Percentiles rank a stretch among this genome's conserved stretches.
Conservation (phyloP, 2,113 vertebrate species). For the Diadophis punctatus region DNA sequence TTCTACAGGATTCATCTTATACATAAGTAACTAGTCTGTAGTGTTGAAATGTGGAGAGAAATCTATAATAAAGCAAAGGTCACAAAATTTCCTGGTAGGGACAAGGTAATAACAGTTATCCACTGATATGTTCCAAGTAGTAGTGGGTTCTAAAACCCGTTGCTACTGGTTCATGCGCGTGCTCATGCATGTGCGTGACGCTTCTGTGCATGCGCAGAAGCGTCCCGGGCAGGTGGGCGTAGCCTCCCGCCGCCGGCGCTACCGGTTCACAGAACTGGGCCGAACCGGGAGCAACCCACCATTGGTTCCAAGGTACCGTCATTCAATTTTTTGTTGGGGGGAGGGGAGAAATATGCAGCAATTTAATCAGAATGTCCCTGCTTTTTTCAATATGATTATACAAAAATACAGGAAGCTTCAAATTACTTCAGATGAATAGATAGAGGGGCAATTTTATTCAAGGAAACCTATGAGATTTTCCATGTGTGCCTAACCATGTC, state of each 20-base stretch:
- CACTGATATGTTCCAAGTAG: neutral
- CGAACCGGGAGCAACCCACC: no score
- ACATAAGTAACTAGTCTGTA: neutral
- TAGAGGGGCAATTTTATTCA: neutral
- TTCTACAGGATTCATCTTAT: neutral
- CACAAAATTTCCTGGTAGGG: neutral
- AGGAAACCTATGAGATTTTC: neutral
- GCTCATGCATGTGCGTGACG: no score
- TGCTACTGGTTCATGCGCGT: no score
- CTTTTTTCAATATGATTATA: neutral
- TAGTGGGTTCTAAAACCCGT: no score
- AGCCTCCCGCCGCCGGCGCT: no score
- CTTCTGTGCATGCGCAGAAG: no score
- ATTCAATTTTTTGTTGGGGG: neutral
- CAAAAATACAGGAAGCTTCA: neutral
- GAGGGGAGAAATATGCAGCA: neutral
- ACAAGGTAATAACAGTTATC: neutral
- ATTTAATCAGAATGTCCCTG: neutral
- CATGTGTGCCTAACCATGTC: neutral
- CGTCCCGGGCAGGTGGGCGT: no score
- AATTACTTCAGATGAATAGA: no score
- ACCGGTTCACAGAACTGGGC: no score
- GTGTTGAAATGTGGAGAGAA: neutral
- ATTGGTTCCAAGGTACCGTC: neutral
- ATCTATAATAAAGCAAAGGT: neutral